Conservation (phyloP, 2,888 invertebrate genomes). For the Proisotoma minuta region DNA sequence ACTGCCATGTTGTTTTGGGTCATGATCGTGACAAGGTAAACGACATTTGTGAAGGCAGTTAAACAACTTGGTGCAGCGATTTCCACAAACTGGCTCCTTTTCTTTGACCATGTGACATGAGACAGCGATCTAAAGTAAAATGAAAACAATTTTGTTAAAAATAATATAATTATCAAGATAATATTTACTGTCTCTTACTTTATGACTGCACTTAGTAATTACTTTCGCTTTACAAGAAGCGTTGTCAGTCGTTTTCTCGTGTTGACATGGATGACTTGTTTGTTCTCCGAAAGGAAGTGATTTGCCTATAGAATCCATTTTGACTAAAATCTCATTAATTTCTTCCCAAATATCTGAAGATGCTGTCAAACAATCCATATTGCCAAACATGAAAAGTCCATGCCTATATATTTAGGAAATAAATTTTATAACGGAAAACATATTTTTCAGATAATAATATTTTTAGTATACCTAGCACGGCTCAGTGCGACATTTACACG, state of each 20-base stretch:
- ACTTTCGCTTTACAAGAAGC: neutral
- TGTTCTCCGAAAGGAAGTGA: constrained; percentile 48
- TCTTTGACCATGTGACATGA: neutral
- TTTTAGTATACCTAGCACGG: constrained; percentile 63
- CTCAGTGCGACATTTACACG: constrained; percentile 73
- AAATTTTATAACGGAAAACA: too few species aligned
- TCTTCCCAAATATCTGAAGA: constrained; percentile 39
- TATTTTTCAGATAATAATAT: constrained; percentile 58
- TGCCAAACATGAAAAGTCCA: constrained; percentile 40
- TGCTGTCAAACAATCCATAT: constrained; percentile 37
- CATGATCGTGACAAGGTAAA: neutral
- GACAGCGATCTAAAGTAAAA: neutral
- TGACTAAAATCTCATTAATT: constrained; percentile 17
- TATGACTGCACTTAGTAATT: neutral
- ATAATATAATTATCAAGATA: neutral
- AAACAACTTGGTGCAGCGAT: constrained; percentile 35
- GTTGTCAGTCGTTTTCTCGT: neutral
- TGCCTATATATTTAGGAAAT: constrained; percentile 4
- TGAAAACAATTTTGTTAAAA: neutral
- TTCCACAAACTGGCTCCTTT: neutral
- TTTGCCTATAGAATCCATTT: constrained; percentile 25
- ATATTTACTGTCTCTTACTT: constrained; percentile 49
- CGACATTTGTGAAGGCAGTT: constrained; percentile 31
- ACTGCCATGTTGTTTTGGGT: neutral
- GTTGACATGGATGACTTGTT: neutral